Base-by-base conservation (phyloP, 64 coral and sea anemone genomes). In the Actinia equina region DNA sequence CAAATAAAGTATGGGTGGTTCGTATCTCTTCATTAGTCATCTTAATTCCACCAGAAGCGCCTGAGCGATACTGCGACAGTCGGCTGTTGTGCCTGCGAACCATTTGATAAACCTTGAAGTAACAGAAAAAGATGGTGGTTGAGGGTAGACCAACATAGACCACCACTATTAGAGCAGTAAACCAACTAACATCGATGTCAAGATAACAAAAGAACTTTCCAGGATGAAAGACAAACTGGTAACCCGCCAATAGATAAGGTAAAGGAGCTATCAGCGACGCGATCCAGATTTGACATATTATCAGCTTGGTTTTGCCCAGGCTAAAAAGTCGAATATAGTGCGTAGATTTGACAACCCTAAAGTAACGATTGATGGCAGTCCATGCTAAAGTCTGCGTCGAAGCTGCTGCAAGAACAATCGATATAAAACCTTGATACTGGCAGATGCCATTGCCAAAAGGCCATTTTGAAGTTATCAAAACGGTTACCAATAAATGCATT, bases 1-100 rank as follows among this genome's bases (percentile, higher is more conserved):
- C 92, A 52, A 94, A 94, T 76, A 94, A 12, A 30, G 88, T 94
- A 61, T 51, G 85, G 52, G 92, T 86, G 61, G 88, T 94, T 56
- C 85, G 89, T 18, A 94, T 89, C 56, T 94, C 92, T 80, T 94
- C 88, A 6, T 45, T 63, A 41, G 77, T 83, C n/a, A 94, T 52
- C 22, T 71, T 46, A 13, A 37, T 88, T n/a, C 62, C 62, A 25
- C 62, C 20, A 22, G 19, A 23, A 71, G 43, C 49, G 43, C 51
- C 51, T 17, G 43, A 53, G 7, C 52, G 62, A 51, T 52, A 64
- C 45, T 87, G 63, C 10, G 43, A 86, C 10, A 78, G n/a, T 4
- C 79, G 26, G 2, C 46, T 83, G 14, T 46, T 88, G 41, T 93
- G 87, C 6, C 59, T 54, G 43, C 60, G 80, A 17, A 93, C 92